A percentile compares a stretch with the other conserved stretches of the same genome.
phyloP scores from a whole-genome alignment of 2,797 vertebrate species.

The Vultur gryphus region DNA sequence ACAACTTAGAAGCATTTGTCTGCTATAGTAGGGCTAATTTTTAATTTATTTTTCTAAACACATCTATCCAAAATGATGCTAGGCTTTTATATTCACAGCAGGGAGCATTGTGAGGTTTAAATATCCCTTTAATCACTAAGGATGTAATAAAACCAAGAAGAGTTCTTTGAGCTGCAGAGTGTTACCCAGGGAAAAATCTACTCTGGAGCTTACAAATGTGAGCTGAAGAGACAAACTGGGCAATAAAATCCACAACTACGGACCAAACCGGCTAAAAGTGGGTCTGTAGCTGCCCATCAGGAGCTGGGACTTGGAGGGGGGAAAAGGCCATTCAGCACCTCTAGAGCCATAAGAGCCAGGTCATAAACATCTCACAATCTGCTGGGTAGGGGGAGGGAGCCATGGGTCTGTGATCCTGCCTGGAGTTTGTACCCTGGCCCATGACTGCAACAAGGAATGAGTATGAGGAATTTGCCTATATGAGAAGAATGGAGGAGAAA shows the following conservation, averaged over 20 bases:
- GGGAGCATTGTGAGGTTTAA: constrained; percentile 56
- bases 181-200: constrained; percentile 65
- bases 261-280: constrained; percentile 54
- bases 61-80: constrained; percentile 41
- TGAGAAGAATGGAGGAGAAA: neutral
- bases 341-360: constrained; percentile 56
- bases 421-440: neutral
- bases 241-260: constrained; percentile 62
- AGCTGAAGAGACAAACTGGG: constrained; percentile 68
- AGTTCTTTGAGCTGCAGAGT: constrained; percentile 67
- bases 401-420: neutral
- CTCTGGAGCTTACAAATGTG: constrained; percentile 67
- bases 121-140: constrained; percentile 70
- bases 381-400: constrained; percentile 46
- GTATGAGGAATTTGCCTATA: neutral
- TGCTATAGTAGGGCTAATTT: constrained; percentile 7
- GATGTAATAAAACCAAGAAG: constrained; percentile 68
- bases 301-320: constrained; percentile 33
- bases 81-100: constrained; percentile 67
- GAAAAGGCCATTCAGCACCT: constrained; percentile 64
- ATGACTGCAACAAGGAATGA: neutral
- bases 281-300: constrained; percentile 58
- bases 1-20: constrained; percentile 49
- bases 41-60: constrained; percentile 63
- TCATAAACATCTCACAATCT: constrained; percentile 54